These are phyloP conservation scores for Tragopan temminckii DNA, from an alignment of 2,797 vertebrate genomes.

Conservation along the genomic window DNA sequence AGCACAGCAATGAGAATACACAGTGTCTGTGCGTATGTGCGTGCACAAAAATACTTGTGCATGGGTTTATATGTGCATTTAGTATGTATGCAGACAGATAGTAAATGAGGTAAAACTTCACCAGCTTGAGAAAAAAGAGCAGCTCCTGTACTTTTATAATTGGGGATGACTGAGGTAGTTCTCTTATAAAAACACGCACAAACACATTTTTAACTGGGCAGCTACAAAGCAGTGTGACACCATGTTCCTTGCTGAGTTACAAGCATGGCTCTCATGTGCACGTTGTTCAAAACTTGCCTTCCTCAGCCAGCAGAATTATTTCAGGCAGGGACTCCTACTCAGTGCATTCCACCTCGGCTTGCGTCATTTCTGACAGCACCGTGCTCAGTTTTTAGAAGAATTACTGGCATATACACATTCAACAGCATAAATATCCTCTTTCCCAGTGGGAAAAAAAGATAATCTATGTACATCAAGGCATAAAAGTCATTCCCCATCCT, in stretches of 20 bases:
- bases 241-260: constrained; percentile 18
- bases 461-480: rapidly evolving
- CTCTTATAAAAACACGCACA: background rate
- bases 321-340: constrained; percentile 2
- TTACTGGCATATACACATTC: background rate
- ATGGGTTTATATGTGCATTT: background rate
- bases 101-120: background rate
- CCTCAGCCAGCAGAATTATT: background rate
- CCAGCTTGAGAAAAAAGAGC: background rate
- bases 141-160: constrained; percentile 2
- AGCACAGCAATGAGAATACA: background rate
- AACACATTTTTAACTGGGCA: background rate
- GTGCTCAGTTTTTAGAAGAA: background rate
- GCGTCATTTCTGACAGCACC: background rate
- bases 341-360: background rate
- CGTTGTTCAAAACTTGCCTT: constrained; percentile 56
- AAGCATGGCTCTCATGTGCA: constrained; percentile 1
- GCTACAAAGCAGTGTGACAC: background rate
- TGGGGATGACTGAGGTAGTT: constrained; percentile 12
- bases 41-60: background rate
- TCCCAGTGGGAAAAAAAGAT: background rate
- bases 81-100: background rate
- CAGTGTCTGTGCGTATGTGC: rapidly evolving
- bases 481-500: background rate
- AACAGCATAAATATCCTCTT: background rate